Evolutionary conservation across 1,140 invertebrate species (phyloP), one percentile per base, ranked within the genome.

Genomic region (Antheraea mylitta): DNA sequence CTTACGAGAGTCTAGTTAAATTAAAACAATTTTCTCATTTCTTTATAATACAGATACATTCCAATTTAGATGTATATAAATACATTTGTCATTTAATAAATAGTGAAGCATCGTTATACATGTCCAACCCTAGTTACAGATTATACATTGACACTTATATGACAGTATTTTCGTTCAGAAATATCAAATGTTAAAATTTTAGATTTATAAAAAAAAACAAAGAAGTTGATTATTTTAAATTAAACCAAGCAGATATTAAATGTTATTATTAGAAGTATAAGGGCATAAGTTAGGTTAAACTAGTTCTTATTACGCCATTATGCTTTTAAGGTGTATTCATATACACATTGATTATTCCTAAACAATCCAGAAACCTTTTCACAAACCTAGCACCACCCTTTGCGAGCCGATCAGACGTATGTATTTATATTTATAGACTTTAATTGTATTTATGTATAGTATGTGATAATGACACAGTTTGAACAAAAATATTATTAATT

Each of bases 311-410:
- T 53, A 53, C 45, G 5, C 6, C 45, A 16, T 13, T 53, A 53
- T 53, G 38, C 7, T 42, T 42, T 42, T 42, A 42, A 42, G 3
- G 11, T 42, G 7, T 9, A 61, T 30, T 3, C 16, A 61, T 61
- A 61, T 13, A 63, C 36, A 30, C 18, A 30, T 30, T 30, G 22
- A 30, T 30, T 9, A 22, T 22, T 7, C 3, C 22, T 13, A 18
- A 63, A 63, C 30, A 37, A 37, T n/a, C 61, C 19, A 63, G 61
- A 63, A 36, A 63, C 16, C 45, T 13, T 37, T 63, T 30, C 61
- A 18, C 16, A n/a, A 37, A 30, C 30, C n/a, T 63, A 61, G 59
- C 59, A 61, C 59, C 59, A 61, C 59, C 59, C 10, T 22, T 61
- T 61, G 30, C n/a, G 59, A 61, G 59, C 59, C 59, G 59, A 61